Conservation (phyloP, 2,888 invertebrate genomes). For the Chironomus riparius region DNA sequence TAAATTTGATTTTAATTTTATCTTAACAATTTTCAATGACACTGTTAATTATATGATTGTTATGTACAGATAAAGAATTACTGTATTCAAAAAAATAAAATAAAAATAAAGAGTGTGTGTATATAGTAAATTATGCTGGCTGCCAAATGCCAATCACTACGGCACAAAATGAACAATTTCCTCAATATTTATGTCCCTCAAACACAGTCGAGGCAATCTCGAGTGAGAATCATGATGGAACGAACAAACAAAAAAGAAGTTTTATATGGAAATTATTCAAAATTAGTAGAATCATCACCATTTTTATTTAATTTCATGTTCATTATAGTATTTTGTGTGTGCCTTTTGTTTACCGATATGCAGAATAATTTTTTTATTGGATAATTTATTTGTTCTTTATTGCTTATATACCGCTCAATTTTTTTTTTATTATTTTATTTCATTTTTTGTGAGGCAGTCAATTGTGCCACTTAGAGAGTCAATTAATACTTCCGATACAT, state of each 20-base stretch:
- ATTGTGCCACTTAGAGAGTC: slow-evolving; percentile 17
- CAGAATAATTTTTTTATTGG: slow-evolving; percentile 10
- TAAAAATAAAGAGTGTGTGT: no score
- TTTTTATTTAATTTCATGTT: no score
- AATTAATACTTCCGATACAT: slow-evolving; percentile 23
- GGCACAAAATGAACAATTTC: not conserved
- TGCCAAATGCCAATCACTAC: not conserved
- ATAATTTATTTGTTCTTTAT: slow-evolving; percentile 25
- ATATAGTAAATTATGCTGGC: not conserved
- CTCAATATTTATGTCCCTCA: not conserved
- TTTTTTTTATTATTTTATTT: not conserved
- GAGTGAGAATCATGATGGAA: not conserved
- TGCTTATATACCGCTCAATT: not conserved
- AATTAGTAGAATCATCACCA: no score
- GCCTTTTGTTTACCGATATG: not conserved
- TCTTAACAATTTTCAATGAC: not conserved
- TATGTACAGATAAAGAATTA: not conserved
- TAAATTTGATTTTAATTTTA: not conserved
- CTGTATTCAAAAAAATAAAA: no score
- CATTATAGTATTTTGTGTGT: no score
- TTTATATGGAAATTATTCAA: no score
- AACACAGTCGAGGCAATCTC: not conserved
- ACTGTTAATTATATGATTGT: not conserved
- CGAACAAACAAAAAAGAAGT: no score
- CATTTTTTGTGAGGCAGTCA: slow-evolving; percentile 4